Percentiles rank a stretch among this genome's conserved stretches.
phyloP scores from a whole-genome alignment of 2,888 invertebrate genomes.

The Pollenia labialis region DNA sequence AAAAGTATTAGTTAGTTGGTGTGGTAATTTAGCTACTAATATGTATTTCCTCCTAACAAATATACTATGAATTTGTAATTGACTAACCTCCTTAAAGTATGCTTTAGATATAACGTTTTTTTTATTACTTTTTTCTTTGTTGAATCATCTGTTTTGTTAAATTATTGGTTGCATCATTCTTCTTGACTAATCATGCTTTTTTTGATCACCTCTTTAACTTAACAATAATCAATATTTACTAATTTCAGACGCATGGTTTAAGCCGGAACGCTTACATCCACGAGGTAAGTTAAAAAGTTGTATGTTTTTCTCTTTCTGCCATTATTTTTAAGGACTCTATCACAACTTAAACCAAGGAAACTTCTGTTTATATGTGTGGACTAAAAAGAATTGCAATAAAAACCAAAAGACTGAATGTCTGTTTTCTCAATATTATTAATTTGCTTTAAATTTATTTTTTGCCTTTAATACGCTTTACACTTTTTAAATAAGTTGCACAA shows the following conservation, averaged over 20 bases:
- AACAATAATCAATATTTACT: conserved; percentile 81
- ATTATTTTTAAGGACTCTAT: conserved; percentile 11
- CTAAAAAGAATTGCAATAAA: neutral
- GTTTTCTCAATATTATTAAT: conserved; percentile 2
- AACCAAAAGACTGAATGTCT: conserved; percentile 21
- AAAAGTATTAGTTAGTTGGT: conserved; percentile 18
- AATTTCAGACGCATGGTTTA: conserved; percentile 96
- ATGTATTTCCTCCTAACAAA: neutral
- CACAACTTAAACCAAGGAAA: conserved; percentile 16
- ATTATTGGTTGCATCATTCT: conserved; percentile 35
- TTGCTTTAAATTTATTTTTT: conserved; percentile 18
- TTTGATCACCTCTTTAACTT: conserved; percentile 56
- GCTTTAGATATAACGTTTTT: conserved; percentile 25
- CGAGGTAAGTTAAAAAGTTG: conserved; percentile 89
- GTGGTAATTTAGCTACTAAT: conserved; percentile 31
- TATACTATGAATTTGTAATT: conserved; percentile 41
- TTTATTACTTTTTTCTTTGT: neutral
- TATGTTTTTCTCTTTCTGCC: conserved; percentile 32
- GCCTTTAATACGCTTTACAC: conserved; percentile 39
- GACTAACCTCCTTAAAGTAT: conserved; percentile 53
- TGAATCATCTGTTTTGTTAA: conserved; percentile 25
- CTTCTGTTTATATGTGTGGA: neutral
- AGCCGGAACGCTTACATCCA: conserved; percentile 95
- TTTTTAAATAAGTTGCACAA: conserved; percentile 17
- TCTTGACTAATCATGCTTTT: conserved; percentile 62